Conservation (phyloP, 2,888 invertebrate species). For the Branchinecta sandiegonensis region DNA sequence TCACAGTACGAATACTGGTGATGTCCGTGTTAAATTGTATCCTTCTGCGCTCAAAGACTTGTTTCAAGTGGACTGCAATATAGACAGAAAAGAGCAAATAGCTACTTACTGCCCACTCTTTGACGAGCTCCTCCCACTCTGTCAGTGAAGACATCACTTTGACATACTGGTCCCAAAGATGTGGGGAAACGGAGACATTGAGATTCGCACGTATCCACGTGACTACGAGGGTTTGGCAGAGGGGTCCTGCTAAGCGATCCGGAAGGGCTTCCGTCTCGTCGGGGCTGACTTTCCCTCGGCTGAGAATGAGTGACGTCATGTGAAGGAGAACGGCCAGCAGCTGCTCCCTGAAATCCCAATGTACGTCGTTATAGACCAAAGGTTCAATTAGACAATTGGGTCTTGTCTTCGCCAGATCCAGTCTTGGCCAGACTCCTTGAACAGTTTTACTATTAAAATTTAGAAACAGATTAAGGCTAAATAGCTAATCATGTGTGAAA, state of each 20-base stretch:
- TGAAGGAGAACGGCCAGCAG: constrained; percentile 68
- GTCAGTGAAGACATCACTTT: constrained; percentile 71
- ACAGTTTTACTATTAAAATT: no score
- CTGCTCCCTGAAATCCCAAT: constrained; percentile 53
- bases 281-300: constrained; percentile 34
- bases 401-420: no score
- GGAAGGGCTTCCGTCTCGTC: constrained; percentile 45
- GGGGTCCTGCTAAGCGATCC: constrained; percentile 65
- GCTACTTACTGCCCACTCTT: constrained; percentile 81
- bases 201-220: constrained; percentile 97
- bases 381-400: no score
- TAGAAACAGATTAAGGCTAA: no score
- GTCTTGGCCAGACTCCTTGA: no score
- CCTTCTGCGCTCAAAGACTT: background rate
- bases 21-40: background rate
- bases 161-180: constrained; percentile 87
- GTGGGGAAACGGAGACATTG: constrained; percentile 72
- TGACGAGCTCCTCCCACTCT: constrained; percentile 83
- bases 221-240: constrained; percentile 79
- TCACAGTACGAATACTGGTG: background rate
- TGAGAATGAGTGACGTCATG: constrained; percentile 76
- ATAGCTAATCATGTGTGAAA: no score
- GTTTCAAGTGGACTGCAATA: background rate
- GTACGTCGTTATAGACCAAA: no score
- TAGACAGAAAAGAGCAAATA: background rate